These are phyloP conservation scores for Dallia pectoralis DNA, from an alignment of 2,797 vertebrate species.

Conservation along the genomic window DNA sequence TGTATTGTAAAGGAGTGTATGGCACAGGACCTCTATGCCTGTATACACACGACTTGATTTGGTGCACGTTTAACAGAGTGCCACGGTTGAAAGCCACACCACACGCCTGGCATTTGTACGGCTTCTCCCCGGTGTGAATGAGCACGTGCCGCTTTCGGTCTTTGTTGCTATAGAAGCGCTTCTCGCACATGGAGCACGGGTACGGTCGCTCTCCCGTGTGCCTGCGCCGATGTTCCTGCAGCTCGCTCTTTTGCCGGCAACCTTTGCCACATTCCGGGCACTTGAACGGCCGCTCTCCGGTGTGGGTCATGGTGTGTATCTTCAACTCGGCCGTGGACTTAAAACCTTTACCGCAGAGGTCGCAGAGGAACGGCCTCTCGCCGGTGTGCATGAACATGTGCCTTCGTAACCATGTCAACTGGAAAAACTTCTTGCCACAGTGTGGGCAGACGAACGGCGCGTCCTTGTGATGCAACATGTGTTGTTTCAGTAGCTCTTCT, in stretches of 20 bases:
- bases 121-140: not conserved
- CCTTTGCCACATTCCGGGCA: not conserved
- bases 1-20: not conserved
- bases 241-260: not conserved
- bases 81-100: not conserved
- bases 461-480: conserved; percentile 3
- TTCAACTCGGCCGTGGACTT: not conserved
- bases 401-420: not conserved
- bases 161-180: not conserved
- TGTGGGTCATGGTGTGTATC: not conserved
- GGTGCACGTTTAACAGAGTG: not conserved
- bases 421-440: conserved; percentile 7
- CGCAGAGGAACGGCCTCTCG: conserved; percentile 1
- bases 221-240: not conserved
- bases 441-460: not conserved
- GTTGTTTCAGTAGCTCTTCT: not conserved
- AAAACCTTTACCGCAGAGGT: conserved; percentile 1
- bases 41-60: not conserved
- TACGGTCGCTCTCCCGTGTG: not conserved
- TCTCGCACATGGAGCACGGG: not conserved
- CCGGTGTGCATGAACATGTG: not conserved
- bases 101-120: not conserved
- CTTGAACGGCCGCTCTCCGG: not conserved
- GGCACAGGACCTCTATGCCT: not conserved
- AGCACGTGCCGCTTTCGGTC: not conserved